These are phyloP conservation scores for Isotomurus palustris DNA, from an alignment of 2,888 invertebrate species.

Conservation along the genomic window DNA sequence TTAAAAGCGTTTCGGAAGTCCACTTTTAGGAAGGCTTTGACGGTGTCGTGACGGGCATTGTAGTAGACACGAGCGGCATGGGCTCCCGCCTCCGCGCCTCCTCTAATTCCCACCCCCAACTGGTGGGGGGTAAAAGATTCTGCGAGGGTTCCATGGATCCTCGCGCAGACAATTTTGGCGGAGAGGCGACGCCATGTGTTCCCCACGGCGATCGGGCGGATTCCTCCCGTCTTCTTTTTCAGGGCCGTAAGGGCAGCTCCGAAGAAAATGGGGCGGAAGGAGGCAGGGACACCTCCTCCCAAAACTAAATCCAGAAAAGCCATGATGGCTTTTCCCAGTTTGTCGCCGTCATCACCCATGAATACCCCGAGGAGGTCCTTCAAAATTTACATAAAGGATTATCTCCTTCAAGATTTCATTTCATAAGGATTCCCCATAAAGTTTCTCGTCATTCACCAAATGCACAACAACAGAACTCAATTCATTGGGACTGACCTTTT, in stretches of 20 bases:
- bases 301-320: conserved; percentile 5
- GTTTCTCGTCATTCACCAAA: too few relatives aligned
- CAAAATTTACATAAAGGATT: too few relatives aligned
- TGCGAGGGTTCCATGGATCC: not conserved
- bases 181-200: not conserved
- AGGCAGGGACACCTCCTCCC: conserved; percentile 6
- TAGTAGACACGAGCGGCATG: not conserved
- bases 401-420: too few relatives aligned
- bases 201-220: conserved; percentile 26
- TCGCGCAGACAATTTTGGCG: not conserved
- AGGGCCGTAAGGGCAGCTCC: conserved; percentile 23
- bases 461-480: too few relatives aligned
- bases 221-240: conserved; percentile 22
- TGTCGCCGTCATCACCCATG: conserved; percentile 1
- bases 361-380: too few relatives aligned
- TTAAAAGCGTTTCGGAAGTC: not conserved
- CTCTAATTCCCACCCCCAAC: not conserved
- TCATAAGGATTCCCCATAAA: too few relatives aligned
- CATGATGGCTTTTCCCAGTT: not conserved
- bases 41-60: not conserved
- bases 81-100: not conserved
- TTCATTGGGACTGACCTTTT: too few relatives aligned
- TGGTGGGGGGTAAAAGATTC: not conserved
- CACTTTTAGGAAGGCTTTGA: not conserved
- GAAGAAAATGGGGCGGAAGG: conserved; percentile 5